Percentiles rank a stretch among this genome's conserved stretches.
Conservation (phyloP, 2,113 vertebrate species). For the Ammodytes marinus region DNA sequence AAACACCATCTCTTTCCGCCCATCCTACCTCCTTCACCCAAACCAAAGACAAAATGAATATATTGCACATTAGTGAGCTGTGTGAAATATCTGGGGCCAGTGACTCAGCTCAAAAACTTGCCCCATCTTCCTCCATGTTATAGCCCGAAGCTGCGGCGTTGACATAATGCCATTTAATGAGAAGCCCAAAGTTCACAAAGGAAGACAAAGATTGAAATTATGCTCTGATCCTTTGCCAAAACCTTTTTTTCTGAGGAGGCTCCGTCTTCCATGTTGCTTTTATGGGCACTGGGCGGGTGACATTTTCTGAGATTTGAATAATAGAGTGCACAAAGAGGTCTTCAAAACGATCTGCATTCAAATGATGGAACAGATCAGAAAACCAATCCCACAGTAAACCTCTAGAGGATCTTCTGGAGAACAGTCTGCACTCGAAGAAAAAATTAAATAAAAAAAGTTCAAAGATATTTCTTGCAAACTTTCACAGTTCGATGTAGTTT, state of each 20-base stretch:
- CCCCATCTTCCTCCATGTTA: conserved; percentile 36
- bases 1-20: neutral
- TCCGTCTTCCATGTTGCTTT: conserved; percentile 23
- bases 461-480: neutral
- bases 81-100: conserved; percentile 30
- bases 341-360: conserved; percentile 21
- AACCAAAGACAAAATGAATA: conserved; percentile 26
- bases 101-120: conserved; percentile 54
- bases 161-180: conserved; percentile 60
- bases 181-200: conserved; percentile 18
- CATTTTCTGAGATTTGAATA: conserved; percentile 16
- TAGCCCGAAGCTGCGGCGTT: conserved; percentile 13
- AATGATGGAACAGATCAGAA: conserved; percentile 1
- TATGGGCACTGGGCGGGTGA: neutral
- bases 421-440: neutral
- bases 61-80: conserved; percentile 32
- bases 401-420: neutral
- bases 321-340: neutral
- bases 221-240: conserved; percentile 26
- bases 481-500: conserved; percentile 1
- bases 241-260: neutral
- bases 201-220: conserved; percentile 19
- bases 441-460: no score
- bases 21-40: neutral
- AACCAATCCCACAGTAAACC: conserved; percentile 4